Evolutionary conservation across 2,888 invertebrate species (phyloP).

Genomic region (Teleogryllus oceanicus): DNA sequence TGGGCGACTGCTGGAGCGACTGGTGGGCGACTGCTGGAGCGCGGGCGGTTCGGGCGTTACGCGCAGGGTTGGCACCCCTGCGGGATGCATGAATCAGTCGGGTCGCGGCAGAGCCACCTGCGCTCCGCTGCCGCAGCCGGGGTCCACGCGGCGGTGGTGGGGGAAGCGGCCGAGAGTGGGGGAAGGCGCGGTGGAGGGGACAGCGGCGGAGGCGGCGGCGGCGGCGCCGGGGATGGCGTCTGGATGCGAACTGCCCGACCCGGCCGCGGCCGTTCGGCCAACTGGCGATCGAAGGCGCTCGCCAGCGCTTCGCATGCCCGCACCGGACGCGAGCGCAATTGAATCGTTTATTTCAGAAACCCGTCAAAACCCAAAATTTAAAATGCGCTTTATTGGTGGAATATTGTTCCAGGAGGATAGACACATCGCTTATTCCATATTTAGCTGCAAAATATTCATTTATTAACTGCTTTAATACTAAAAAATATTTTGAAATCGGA

Average conservation of each 20-base stretch:
- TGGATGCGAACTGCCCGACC: neutral
- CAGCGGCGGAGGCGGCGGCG: neutral
- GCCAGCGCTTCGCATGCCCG: neutral
- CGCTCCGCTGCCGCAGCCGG: neutral
- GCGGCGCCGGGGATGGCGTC: neutral
- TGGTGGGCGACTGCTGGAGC: no score
- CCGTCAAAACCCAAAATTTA: no score
- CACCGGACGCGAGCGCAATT: no score
- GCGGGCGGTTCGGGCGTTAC: neutral
- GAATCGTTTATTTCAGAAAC: no score
- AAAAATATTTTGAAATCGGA: no score
- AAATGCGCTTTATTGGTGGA: no score
- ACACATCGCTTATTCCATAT: no score
- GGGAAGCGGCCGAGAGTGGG: neutral
- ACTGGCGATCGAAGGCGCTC: neutral
- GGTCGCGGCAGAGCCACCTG: neutral
- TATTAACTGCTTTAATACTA: no score
- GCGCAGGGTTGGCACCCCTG: neutral
- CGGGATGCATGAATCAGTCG: constrained; percentile 1
- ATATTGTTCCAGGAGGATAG: no score
- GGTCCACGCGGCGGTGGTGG: constrained; percentile 4
- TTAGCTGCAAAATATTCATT: no score
- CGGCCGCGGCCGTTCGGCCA: neutral
- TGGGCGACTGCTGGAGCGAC: no score
- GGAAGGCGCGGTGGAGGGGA: neutral